Evolutionary conservation across 2,888 invertebrate species (phyloP).

Genomic region (Nomada lathburiana): DNA sequence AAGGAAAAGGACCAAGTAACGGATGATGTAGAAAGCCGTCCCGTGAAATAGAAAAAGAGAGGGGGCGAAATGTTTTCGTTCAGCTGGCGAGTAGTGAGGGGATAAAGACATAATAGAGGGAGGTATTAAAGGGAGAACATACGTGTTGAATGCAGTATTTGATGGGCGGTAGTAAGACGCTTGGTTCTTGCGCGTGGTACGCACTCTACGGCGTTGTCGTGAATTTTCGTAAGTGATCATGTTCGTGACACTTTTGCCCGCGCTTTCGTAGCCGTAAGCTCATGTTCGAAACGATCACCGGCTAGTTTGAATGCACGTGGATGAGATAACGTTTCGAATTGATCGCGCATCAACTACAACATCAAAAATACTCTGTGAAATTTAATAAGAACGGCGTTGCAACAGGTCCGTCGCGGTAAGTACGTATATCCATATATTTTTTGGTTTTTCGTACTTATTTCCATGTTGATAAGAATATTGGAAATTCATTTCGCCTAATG

Average conservation of each 20-base stretch:
- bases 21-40: neutral
- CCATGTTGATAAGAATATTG: neutral
- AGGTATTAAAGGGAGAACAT: slow-evolving; percentile 69
- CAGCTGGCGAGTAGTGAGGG: slow-evolving; percentile 40
- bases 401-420: slow-evolving; percentile 17
- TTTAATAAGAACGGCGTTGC: neutral
- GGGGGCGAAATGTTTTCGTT: slow-evolving; percentile 32
- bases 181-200: slow-evolving; percentile 18
- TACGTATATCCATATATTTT: neutral
- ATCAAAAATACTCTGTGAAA: neutral
- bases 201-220: neutral
- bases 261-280: slow-evolving; percentile 21
- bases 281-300: slow-evolving; percentile 2
- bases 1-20: too few relatives aligned
- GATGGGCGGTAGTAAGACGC: slow-evolving; percentile 57
- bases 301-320: slow-evolving; percentile 7
- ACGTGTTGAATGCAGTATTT: slow-evolving; percentile 62
- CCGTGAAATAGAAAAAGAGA: slow-evolving; percentile 32
- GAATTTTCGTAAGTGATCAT: slow-evolving; percentile 20
- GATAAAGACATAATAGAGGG: slow-evolving; percentile 60
- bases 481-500: too few relatives aligned
- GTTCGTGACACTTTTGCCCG: slow-evolving; percentile 14
- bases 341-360: neutral
- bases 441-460: neutral
- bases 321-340: neutral